phyloP scores from a whole-genome alignment of 2,797 vertebrate species.

The Manis javanica region DNA sequence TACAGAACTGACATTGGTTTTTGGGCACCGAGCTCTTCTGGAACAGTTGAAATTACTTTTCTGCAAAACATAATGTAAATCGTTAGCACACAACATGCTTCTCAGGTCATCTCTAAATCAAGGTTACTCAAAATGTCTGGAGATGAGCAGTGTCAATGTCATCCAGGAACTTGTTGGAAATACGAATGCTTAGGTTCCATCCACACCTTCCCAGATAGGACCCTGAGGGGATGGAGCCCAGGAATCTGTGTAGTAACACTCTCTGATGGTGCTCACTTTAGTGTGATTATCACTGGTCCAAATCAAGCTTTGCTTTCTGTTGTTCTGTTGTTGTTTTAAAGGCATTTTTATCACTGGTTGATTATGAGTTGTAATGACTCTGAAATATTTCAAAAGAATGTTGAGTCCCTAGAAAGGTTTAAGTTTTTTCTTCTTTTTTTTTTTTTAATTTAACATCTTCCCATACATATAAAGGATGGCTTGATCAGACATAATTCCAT shows the following conservation, averaged over 20 bases:
- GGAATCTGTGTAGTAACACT: neutral
- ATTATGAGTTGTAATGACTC: neutral
- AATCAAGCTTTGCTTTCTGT: neutral
- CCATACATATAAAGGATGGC: neutral
- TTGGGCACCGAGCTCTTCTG: slow-evolving; percentile 87
- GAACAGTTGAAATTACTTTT: slow-evolving; percentile 91
- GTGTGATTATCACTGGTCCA: neutral
- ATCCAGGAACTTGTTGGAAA: neutral
- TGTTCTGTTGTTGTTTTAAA: neutral
- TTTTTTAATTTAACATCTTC: neutral
- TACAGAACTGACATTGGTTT: slow-evolving; percentile 90
- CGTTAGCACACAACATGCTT: neutral
- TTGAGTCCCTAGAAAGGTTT: neutral
- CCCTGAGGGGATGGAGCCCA: accelerated
- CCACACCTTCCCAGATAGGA: neutral
- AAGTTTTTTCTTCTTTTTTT: neutral
- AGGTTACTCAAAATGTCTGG: neutral
- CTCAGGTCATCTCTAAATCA: neutral
- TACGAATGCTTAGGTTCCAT: neutral
- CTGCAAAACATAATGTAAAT: slow-evolving; percentile 86
- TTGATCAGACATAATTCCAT: neutral
- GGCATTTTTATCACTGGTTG: neutral
- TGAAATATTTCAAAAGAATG: neutral
- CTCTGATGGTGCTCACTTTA: neutral
- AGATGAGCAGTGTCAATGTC: neutral